Evolutionary conservation across 2,888 invertebrate species (phyloP), one percentile per base, ranked within the genome.

Genomic region (Hoplodrina blanda): DNA sequence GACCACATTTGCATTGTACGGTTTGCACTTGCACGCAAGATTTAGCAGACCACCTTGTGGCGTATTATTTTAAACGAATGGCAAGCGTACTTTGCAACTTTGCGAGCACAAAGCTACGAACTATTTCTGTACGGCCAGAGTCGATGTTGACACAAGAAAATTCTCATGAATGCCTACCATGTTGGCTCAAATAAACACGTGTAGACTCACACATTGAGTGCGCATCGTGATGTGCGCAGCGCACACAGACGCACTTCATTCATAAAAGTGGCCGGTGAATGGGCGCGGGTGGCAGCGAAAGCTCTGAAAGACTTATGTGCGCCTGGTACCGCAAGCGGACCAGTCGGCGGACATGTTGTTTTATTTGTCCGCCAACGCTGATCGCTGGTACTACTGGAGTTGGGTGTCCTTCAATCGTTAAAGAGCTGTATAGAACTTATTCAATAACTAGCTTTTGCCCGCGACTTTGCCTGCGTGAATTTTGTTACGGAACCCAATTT

Each of bases 81-180:
- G 65, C 78, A 75, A 67, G 72, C 81, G 74, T 73, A 86, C 82
- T 86, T 89, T 78, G 89, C 90, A 89, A 89, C 90, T 92, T 94
- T 89, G 93, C 93, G 88, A 92, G 91, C 90, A 92, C 92, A 93
- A 94, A 94, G 94, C 92, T 87, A 86, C 91, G 85, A 86, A 92
- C 91, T 95, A 95, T 95, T 95, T 93, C 91, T 92, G 94, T 91
- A 86, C 89, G 89, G 91, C 89, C 90, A 88, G 88, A 90, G 90
- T 88, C 89, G 88, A 89, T 95, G 95, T 95, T 95, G 95, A 95
- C 94, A 93, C 90, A 94, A 94, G 95, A 93, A 92, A 94, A 93
- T 95, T 95, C 95, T 94, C 95, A 94, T 94, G 93, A 95, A 94
- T 94, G 95, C 94, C 94, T 92, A 91, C 91, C 93, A 91, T 91